Evolutionary conservation across 2,797 vertebrate genomes (phyloP), one percentile per base, ranked within the genome.

Genomic region (Euphonia xanthogaster): DNA sequence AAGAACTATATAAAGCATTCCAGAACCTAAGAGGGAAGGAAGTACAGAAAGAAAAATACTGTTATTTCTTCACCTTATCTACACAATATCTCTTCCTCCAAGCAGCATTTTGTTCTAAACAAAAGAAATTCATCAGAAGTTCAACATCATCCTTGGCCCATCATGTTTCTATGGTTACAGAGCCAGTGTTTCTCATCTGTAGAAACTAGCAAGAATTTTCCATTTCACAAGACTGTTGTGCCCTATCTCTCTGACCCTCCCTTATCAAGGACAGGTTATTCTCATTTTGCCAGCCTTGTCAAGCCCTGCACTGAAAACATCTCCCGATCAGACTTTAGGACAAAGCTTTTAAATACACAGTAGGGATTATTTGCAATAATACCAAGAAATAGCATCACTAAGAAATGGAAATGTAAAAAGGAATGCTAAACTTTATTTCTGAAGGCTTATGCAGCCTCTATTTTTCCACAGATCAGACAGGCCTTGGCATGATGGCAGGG

Each of bases 81-180:
- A 61, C 14, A 39, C 28, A 48, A 5, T 28, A 82, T 54, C 65
- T 85, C 93, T 90, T 96, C 88, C 75, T 94, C 82, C 84, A 96
- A 95, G 80, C 71, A 81, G 35, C 19, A 21, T 97, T 96, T 97
- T 96, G 73, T 92, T 89, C 82, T 96, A 97, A 97, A 97, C 94
- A 97, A 97, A 97, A 92, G 72, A 92, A 97, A 95, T 93, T 94
- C 87, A 97, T 97, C 94, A 91, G 86, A 96, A 95, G 87, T 95
- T 97, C 94, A 91, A 81, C 92, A 97, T 96, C 96, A 96, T 96
- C 93, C 91, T 97, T 97, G 96, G 93, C 88, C 95, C 93, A 88
- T 97, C 93, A 81, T 65, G 98, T 98, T 98, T 96, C 98, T 96
- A 98, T 98, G 97, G 98, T 97, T 98, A 98, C 98, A 30, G 82